A percentile compares a stretch with the other conserved stretches of the same genome.
Evolutionary conservation across 2,797 vertebrate genomes (phyloP).

Genomic region (Falco cherrug): DNA sequence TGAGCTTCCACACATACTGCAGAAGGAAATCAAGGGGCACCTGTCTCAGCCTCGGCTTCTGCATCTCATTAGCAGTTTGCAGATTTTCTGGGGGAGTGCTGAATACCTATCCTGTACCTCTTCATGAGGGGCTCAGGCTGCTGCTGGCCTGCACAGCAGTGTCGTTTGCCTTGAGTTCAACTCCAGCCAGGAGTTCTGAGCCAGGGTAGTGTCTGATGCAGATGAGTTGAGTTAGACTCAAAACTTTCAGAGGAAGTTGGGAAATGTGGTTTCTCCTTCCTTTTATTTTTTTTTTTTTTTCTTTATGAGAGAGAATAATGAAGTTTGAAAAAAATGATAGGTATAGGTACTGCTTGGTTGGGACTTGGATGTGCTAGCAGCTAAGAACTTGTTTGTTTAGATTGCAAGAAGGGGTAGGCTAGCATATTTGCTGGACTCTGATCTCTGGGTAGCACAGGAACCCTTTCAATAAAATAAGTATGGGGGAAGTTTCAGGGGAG

Average conservation of each 20-base stretch:
- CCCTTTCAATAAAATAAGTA: neutral
- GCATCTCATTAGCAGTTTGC: neutral
- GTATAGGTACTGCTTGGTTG: neutral
- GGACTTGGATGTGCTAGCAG: neutral
- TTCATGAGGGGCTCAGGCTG: neutral
- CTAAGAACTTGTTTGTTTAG: neutral
- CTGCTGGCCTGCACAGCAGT: neutral
- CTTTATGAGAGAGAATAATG: neutral
- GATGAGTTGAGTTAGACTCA: neutral
- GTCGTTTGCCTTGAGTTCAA: neutral
- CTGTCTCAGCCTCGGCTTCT: neutral
- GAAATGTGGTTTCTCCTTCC: neutral
- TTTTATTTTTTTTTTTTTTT: neutral
- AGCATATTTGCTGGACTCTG: neutral
- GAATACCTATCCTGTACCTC: neutral
- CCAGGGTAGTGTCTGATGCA: neutral
- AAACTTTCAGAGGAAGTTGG: neutral
- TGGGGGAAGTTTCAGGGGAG: neutral
- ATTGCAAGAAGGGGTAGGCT: neutral
- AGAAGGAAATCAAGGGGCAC: neutral
- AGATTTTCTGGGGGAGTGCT: neutral
- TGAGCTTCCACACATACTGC: neutral
- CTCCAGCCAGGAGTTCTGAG: neutral
- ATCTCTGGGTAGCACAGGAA: neutral
- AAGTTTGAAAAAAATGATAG: no score